A percentile compares a stretch with the other conserved stretches of the same genome.
Evolutionary conservation across 2,113 vertebrate species (phyloP).

Genomic region (Labeo catla): DNA sequence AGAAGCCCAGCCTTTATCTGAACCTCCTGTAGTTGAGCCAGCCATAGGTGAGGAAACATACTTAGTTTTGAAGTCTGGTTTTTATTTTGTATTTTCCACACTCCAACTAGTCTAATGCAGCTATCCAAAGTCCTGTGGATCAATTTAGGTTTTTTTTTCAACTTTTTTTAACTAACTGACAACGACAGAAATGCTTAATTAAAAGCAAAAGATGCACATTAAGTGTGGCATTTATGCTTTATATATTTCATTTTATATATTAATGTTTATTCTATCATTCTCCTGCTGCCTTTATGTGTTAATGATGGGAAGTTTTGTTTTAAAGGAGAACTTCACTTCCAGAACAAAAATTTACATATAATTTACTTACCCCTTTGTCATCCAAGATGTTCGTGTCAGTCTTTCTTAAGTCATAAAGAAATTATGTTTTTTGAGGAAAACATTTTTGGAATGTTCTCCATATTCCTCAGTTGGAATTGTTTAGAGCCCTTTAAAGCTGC

Average conservation of each 20-base stretch:
- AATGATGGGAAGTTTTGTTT: background rate
- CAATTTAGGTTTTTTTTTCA: background rate
- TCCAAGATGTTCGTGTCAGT: too few species aligned
- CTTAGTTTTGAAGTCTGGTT: background rate
- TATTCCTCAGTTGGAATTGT: too few species aligned
- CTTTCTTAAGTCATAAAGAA: too few species aligned
- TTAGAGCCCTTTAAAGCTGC: too few species aligned
- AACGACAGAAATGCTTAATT: background rate
- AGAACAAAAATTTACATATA: too few species aligned
- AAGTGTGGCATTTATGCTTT: background rate
- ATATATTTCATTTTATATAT: background rate
- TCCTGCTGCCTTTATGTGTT: background rate
- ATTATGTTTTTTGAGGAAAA: too few species aligned
- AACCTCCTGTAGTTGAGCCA: slow-evolving; percentile 8
- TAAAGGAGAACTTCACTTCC: too few species aligned
- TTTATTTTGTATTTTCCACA: background rate
- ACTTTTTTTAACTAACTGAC: background rate
- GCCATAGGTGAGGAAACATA: slow-evolving; percentile 1
- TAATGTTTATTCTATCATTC: background rate
- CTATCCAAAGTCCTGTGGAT: background rate
- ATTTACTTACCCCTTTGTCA: too few species aligned
- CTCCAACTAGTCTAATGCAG: background rate
- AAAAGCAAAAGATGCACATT: background rate
- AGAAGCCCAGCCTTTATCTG: background rate
- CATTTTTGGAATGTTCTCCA: too few species aligned